Evolutionary conservation across 2,113 vertebrate genomes (phyloP).

Genomic region (Falco punctatus): DNA sequence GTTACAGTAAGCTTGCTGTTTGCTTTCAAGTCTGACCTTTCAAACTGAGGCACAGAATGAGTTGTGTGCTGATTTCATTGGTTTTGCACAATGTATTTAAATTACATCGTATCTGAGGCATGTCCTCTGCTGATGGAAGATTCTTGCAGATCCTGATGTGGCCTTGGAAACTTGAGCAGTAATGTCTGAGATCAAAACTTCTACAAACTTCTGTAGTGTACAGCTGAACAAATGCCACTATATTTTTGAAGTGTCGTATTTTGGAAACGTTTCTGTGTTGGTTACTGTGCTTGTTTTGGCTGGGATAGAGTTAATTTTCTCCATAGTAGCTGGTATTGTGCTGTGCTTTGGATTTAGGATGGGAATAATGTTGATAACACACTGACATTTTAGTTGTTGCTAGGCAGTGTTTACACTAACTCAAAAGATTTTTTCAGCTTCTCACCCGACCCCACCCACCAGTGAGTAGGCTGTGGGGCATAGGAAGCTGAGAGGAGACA

Average conservation of each 20-base stretch:
- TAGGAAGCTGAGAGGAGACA: background rate
- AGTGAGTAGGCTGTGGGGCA: background rate
- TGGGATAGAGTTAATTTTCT: background rate
- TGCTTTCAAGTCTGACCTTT: background rate
- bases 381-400: background rate
- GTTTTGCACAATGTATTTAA: background rate
- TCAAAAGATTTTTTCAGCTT: background rate
- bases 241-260: background rate
- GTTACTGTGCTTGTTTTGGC: background rate
- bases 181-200: background rate
- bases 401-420: background rate
- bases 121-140: background rate
- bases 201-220: background rate
- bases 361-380: background rate
- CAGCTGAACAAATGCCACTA: background rate
- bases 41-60: background rate
- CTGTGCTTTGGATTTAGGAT: background rate
- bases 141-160: background rate
- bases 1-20: background rate
- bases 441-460: no score
- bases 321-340: background rate
- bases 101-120: background rate
- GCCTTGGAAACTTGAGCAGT: background rate
- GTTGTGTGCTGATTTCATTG: background rate
- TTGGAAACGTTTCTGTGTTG: background rate